Percentiles rank a stretch among this genome's conserved stretches.
phyloP scores from a whole-genome alignment of 2,888 invertebrate species.

The Conistra vaccinii region DNA sequence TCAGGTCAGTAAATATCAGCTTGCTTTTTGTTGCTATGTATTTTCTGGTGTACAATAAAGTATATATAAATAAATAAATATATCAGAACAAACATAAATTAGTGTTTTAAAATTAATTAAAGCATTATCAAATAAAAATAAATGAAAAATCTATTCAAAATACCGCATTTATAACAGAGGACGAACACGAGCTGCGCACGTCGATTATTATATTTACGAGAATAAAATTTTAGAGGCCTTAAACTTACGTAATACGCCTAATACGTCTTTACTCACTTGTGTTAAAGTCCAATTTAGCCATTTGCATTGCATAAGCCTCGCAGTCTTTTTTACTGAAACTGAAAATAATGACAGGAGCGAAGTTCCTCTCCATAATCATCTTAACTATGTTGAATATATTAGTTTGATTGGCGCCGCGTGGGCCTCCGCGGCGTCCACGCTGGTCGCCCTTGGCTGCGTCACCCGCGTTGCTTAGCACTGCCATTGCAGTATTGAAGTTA shows the following conservation, averaged over 20 bases:
- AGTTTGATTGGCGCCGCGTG: slow-evolving; percentile 92
- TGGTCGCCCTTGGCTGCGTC: slow-evolving; percentile 96
- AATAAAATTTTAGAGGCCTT: background rate
- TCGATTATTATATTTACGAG: too few relatives aligned
- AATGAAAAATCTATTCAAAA: too few relatives aligned
- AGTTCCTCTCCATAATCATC: slow-evolving; percentile 99
- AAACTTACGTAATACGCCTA: background rate
- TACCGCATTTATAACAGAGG: too few relatives aligned
- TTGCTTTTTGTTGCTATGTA: too few relatives aligned
- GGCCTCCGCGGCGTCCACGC: slow-evolving; percentile 94
- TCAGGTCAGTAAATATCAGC: background rate
- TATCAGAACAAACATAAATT: background rate
- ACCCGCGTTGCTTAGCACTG: slow-evolving; percentile 95
- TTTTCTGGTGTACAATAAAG: too few relatives aligned
- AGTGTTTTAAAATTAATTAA: too few relatives aligned
- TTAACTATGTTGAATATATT: slow-evolving; percentile 99
- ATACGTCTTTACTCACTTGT: slow-evolving; percentile 90
- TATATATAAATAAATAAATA: too few relatives aligned
- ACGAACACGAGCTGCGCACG: too few relatives aligned
- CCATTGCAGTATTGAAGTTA: slow-evolving; percentile 99
- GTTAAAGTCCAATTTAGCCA: slow-evolving; percentile 99
- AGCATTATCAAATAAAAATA: too few relatives aligned
- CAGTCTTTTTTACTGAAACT: slow-evolving; percentile 99
- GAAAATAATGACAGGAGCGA: slow-evolving; percentile 99
- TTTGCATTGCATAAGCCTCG: slow-evolving; percentile 98